These are phyloP conservation scores for Sinocyclocheilus anophthalmus DNA, from an alignment of 2,113 vertebrate genomes.

Conservation along the genomic window DNA sequence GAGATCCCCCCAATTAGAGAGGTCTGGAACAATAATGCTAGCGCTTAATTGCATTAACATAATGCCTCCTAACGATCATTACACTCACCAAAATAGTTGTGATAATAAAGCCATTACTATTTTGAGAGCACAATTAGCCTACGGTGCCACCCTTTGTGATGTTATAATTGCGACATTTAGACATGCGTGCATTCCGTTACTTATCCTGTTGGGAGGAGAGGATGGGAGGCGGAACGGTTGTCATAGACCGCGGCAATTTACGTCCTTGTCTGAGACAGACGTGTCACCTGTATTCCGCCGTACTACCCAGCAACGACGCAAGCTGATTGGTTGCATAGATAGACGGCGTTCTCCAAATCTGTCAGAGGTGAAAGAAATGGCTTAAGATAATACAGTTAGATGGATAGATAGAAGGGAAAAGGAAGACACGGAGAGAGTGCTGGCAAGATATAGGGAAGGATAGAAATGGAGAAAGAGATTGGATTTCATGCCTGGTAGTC, in stretches of 20 bases:
- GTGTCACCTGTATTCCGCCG: constrained; percentile 27
- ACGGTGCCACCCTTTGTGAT: constrained; percentile 66
- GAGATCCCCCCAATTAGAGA: constrained; percentile 67
- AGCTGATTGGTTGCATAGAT: constrained; percentile 59
- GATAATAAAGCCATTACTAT: constrained; percentile 77
- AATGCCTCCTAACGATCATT: constrained; percentile 77
- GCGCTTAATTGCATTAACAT: constrained; percentile 76
- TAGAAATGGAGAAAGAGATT: constrained; percentile 73
- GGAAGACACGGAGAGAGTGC: constrained; percentile 58
- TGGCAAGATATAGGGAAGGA: constrained; percentile 48
- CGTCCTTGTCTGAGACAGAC: constrained; percentile 27
- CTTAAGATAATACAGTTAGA: constrained; percentile 59
- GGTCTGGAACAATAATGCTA: constrained; percentile 68
- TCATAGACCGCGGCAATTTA: constrained; percentile 46
- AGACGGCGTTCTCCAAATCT: constrained; percentile 51
- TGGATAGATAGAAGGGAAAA: constrained; percentile 59
- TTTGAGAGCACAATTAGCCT: constrained; percentile 76
- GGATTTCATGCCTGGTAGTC: constrained; percentile 85
- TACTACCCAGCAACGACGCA: not conserved
- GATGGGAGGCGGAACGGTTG: constrained; percentile 17
- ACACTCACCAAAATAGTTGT: constrained; percentile 68
- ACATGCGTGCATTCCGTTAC: constrained; percentile 53
- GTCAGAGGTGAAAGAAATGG: constrained; percentile 54
- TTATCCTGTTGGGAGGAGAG: constrained; percentile 52
- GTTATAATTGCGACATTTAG: constrained; percentile 68